These are phyloP conservation scores for Rhagonycha lutea DNA, from an alignment of 2,888 invertebrate species.

Conservation along the genomic window DNA sequence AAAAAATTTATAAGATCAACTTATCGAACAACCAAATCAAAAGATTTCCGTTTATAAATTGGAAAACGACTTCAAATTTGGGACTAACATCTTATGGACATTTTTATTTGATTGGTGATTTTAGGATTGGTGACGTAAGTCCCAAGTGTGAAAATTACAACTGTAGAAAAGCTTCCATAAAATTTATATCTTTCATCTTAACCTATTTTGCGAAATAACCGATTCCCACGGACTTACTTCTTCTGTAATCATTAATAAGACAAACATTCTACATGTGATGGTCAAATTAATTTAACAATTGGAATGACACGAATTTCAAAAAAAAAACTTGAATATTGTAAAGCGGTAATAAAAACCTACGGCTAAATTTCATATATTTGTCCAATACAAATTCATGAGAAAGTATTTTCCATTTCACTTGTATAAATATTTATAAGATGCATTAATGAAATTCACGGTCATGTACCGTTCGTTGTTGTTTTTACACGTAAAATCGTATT, in stretches of 20 bases:
- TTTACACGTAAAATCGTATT: neutral
- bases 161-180: too few species aligned
- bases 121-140: too few species aligned
- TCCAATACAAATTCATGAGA: constrained; percentile 14
- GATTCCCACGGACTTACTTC: too few species aligned
- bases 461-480: neutral
- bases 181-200: too few species aligned
- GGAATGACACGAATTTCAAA: neutral
- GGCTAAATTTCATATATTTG: constrained; percentile 20
- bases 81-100: too few species aligned
- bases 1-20: neutral
- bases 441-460: constrained; percentile 10
- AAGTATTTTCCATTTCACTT: constrained; percentile 27
- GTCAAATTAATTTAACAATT: neutral
- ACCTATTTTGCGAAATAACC: too few species aligned
- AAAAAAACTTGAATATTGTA: neutral
- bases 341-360: neutral
- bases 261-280: neutral
- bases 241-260: too few species aligned
- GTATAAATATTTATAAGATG: constrained; percentile 23
- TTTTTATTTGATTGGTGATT: too few species aligned
- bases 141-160: too few species aligned
- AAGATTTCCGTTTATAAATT: neutral
- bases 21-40: neutral
- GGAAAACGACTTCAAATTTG: too few species aligned